phyloP scores from a whole-genome alignment of 2,113 vertebrate genomes.

The Condylura cristata region DNA sequence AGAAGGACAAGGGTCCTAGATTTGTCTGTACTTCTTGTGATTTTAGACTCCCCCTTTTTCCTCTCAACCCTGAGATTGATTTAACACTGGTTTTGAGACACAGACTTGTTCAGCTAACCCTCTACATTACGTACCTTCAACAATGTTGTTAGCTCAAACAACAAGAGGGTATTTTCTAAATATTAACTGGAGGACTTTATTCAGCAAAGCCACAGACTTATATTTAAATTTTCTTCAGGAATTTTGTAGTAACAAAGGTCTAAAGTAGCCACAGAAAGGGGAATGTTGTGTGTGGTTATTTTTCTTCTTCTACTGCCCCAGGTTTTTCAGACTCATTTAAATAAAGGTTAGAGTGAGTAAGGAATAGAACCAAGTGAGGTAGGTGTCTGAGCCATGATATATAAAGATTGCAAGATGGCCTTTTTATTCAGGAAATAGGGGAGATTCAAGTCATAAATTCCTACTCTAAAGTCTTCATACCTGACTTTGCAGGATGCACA shows the following conservation, averaged over 20 bases:
- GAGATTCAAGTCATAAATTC: conserved; percentile 63
- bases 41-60: conserved; percentile 81
- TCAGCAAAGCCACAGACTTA: conserved; percentile 67
- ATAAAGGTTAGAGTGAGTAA: conserved; percentile 54
- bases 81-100: conserved; percentile 88
- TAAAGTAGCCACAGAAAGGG: conserved; percentile 64
- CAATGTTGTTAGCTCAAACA: conserved; percentile 67
- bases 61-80: conserved; percentile 76
- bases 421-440: conserved; percentile 71
- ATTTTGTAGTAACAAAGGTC: conserved; percentile 64
- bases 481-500: conserved; percentile 59
- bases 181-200: conserved; percentile 68
- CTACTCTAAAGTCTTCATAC: conserved; percentile 55
- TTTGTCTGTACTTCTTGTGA: conserved; percentile 16
- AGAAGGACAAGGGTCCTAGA: conserved; percentile 92
- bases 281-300: conserved; percentile 47
- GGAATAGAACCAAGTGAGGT: conserved; percentile 71
- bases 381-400: conserved; percentile 67
- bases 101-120: conserved; percentile 80
- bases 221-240: conserved; percentile 69
- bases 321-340: conserved; percentile 79
- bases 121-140: conserved; percentile 73
- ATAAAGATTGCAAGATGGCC: conserved; percentile 59
- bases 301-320: conserved; percentile 63
- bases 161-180: conserved; percentile 63